A percentile compares a stretch with the other conserved stretches of the same genome.
Conservation (phyloP, 2,113 vertebrate genomes). For the Rhinoptilus africanus region DNA sequence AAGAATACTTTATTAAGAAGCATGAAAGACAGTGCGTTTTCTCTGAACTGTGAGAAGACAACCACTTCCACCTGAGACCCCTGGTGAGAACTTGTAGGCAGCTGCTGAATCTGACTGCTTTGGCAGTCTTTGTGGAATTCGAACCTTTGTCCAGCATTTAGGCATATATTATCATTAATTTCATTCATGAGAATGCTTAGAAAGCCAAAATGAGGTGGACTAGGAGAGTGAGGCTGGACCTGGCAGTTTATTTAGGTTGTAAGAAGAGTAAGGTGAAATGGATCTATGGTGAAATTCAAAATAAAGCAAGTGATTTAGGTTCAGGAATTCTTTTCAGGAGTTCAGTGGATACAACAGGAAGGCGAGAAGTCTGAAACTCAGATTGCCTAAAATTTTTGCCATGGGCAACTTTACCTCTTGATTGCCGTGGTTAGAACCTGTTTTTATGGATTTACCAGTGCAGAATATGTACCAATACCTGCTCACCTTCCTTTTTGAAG, state of each 20-base stretch:
- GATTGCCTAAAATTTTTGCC: neutral
- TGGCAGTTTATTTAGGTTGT: neutral
- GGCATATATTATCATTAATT: neutral
- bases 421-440: neutral
- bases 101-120: neutral
- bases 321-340: neutral
- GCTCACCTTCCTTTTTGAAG: neutral
- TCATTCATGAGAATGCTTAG: neutral
- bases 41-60: neutral
- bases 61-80: neutral
- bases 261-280: neutral
- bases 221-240: neutral
- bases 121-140: neutral
- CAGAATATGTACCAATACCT: neutral
- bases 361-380: neutral
- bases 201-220: neutral
- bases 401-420: neutral
- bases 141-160: neutral
- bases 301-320: neutral
- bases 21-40: fast-evolving
- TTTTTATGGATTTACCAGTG: neutral
- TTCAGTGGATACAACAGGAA: neutral
- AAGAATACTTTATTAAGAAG: neutral
- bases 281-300: neutral
- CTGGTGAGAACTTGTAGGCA: neutral